Conservation (phyloP, 1,140 invertebrate species). For the Dryas iulia region DNA sequence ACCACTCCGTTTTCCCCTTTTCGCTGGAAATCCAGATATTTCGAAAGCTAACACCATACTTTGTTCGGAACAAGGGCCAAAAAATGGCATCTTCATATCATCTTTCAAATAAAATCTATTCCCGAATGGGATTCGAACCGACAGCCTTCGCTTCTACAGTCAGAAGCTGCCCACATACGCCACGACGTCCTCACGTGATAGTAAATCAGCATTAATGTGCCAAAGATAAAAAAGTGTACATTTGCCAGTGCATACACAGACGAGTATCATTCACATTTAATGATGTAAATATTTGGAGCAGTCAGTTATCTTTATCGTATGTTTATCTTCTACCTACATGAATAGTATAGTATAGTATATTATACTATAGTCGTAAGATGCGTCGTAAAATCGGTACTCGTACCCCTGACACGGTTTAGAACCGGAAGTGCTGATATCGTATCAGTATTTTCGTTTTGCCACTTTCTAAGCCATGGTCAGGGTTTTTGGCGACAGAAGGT, state of each 20-base stretch:
- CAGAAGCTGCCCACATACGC: too few relatives aligned
- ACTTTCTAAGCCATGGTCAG: not conserved
- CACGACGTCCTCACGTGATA: too few relatives aligned
- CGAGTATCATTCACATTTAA: not conserved
- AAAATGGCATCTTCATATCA: too few relatives aligned
- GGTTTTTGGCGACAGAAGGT: not conserved
- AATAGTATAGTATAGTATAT: too few relatives aligned
- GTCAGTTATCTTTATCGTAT: not conserved
- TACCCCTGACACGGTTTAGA: constrained; percentile 3
- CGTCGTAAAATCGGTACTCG: not conserved
- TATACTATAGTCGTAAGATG: not conserved
- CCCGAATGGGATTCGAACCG: too few relatives aligned
- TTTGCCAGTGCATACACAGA: not conserved
- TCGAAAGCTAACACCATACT: too few relatives aligned
- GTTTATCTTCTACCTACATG: not conserved
- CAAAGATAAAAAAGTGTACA: not conserved
- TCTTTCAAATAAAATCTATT: too few relatives aligned
- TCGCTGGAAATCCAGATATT: too few relatives aligned
- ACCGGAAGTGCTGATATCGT: not conserved
- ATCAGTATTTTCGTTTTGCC: not conserved
- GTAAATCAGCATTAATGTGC: not conserved
- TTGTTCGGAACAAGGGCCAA: too few relatives aligned
- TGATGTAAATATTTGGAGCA: not conserved
- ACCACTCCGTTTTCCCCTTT: too few relatives aligned
- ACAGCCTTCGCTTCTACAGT: too few relatives aligned